phyloP scores from a whole-genome alignment of 2,888 invertebrate species.

The Adineta ricciae region DNA sequence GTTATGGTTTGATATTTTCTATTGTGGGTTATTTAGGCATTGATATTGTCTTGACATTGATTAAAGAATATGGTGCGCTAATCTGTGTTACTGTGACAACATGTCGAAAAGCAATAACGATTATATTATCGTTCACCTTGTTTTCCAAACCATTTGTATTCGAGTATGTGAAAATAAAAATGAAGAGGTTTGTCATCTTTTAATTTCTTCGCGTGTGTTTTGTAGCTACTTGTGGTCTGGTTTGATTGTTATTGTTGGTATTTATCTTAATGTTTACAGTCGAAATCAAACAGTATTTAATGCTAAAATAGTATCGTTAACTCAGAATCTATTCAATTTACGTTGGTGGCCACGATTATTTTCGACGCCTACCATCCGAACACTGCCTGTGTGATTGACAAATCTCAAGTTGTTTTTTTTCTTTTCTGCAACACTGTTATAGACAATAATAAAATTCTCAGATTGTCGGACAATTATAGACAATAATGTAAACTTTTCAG shows the following conservation, averaged over 20 bases:
- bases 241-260: conserved; percentile 72
- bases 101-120: conserved; percentile 71
- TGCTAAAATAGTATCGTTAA: not conserved
- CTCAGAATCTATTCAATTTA: conserved; percentile 4
- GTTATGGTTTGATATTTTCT: conserved; percentile 74
- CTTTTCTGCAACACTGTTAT: too few relatives aligned
- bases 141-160: conserved; percentile 85
- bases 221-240: conserved; percentile 66
- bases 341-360: conserved; percentile 18
- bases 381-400: not conserved
- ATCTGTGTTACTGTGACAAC: conserved; percentile 74
- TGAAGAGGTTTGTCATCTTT: too few relatives aligned
- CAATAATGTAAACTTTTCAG: too few relatives aligned
- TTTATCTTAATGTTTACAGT: conserved; percentile 82
- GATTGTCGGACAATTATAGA: too few relatives aligned
- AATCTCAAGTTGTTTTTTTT: not conserved
- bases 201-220: too few relatives aligned
- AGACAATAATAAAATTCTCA: too few relatives aligned
- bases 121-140: conserved; percentile 78
- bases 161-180: conserved; percentile 67
- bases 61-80: conserved; percentile 77
- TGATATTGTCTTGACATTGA: conserved; percentile 78
- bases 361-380: not conserved
- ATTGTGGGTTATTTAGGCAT: conserved; percentile 81
- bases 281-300: conserved; percentile 54